phyloP scores from a whole-genome alignment of 2,888 invertebrate genomes.

The Lycophotia porphyrea region DNA sequence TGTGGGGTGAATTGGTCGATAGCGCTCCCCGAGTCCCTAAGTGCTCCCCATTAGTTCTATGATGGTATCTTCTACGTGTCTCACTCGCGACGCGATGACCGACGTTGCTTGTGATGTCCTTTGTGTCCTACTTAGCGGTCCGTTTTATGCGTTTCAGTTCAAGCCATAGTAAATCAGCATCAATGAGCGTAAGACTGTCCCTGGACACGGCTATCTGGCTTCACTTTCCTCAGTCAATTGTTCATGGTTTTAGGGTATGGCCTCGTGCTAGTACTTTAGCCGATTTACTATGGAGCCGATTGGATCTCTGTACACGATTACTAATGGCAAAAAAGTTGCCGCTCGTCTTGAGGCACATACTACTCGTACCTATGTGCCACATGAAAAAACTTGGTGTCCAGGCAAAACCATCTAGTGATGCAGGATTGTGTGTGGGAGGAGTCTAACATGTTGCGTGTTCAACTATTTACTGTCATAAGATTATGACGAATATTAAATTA shows the following conservation, averaged over 20 bases:
- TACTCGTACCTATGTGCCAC: too few species aligned
- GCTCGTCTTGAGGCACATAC: slow-evolving; percentile 80
- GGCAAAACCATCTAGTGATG: slow-evolving; percentile 92
- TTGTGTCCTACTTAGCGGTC: too few species aligned
- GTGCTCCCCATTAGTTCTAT: not conserved
- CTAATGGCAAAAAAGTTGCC: slow-evolving; percentile 70
- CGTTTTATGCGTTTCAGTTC: not conserved
- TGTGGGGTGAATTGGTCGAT: slow-evolving; percentile 97
- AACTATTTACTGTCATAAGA: slow-evolving; percentile 5
- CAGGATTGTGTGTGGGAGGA: slow-evolving; percentile 86
- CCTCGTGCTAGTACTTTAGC: slow-evolving; percentile 12
- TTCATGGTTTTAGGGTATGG: slow-evolving; percentile 44
- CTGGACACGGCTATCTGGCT: not conserved
- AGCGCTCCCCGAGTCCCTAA: slow-evolving; percentile 85
- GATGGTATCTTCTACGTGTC: not conserved
- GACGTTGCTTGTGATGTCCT: not conserved
- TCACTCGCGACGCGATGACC: not conserved
- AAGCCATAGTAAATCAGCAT: not conserved
- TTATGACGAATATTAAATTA: slow-evolving; percentile 27
- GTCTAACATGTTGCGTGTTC: slow-evolving; percentile 5
- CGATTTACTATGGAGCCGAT: slow-evolving; percentile 28
- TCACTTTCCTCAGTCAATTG: not conserved
- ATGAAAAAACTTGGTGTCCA: slow-evolving; percentile 92
- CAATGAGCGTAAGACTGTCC: not conserved
- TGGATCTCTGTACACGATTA: slow-evolving; percentile 11